phyloP scores from a whole-genome alignment of 2,113 vertebrate species.

The Clupea harengus region DNA sequence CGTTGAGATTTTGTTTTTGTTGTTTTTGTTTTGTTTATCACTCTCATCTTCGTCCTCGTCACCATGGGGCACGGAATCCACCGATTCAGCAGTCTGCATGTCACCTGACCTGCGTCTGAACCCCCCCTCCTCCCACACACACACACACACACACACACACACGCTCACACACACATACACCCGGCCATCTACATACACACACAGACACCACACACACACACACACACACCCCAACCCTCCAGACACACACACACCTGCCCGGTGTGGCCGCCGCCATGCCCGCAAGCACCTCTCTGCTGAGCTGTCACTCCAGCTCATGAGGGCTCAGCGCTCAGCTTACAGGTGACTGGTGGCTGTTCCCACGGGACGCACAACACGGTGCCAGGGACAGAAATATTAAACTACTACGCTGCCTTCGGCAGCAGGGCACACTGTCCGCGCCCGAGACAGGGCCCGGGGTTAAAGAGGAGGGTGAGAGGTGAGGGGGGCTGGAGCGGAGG shows the following conservation, averaged over 20 bases:
- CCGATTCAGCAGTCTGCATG: background rate
- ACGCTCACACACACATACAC: background rate
- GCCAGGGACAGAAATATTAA: background rate
- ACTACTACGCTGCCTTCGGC: background rate
- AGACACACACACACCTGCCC: constrained; percentile 23
- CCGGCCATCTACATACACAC: background rate
- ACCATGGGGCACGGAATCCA: background rate
- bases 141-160: background rate
- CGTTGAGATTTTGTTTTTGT: background rate
- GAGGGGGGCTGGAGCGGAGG: background rate
- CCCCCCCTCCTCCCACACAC: background rate
- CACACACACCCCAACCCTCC: too few species aligned
- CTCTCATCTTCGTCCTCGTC: background rate
- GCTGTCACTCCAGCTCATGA: background rate
- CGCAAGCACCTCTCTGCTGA: background rate
- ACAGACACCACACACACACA: background rate
- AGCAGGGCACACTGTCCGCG: background rate
- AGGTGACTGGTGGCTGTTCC: background rate
- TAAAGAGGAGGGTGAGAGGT: background rate
- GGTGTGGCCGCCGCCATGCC: background rate
- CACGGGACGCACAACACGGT: background rate
- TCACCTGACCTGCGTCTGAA: background rate
- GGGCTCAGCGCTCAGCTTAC: background rate
- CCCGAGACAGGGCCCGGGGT: background rate
- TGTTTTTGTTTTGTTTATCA: background rate